Evolutionary conservation across 2,113 vertebrate species (phyloP), one percentile per base, ranked within the genome.

Genomic region (Rhinolophus sinicus): DNA sequence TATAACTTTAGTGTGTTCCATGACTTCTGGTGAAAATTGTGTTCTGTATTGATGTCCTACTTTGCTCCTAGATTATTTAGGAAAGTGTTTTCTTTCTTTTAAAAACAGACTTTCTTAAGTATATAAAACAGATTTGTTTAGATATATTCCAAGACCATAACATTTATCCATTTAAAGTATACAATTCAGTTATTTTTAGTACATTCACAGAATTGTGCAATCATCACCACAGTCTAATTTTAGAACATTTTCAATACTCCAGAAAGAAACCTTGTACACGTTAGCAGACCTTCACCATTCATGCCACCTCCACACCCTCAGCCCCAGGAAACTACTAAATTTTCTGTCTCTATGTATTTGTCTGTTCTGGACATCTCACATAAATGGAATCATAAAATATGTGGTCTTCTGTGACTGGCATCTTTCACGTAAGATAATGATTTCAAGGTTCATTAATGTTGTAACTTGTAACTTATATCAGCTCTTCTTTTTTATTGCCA

Each of bases 151-250:
- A 94, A 26, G 58, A 70, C 15, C 30, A 67, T 75, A 65, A 89
- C 56, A 83, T 52, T 13, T 16, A 82, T 56, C 56, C 38, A 62
- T 62, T 77, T 62, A 33, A 62, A 62, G 9, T 33, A 82, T 13
- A 64, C 60, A 30, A 4, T 82, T 78, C 35, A 65, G 8, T 90
- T 35, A 28, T 73, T 73, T 93, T 84, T 86, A 95, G 24, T 65
- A 44, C 44, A 88, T 50, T 85, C 33, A 93, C 38, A 75, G 72
- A 93, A n/a, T 78, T 80, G 44, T 65, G 15, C 35, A 85, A 9
- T 70, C 33, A 89, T 81, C 40, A 95, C n/a, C 35, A 67, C 22
- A 85, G 28, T 96, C 78, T 85, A 67, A 81, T 81, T 90, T 93
- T 67, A 95, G 65, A 67, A 80, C 24, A 14, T 83, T 93, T 89